Conservation (phyloP, 2,113 vertebrate species). For the Tenebrosternarchus preto region DNA sequence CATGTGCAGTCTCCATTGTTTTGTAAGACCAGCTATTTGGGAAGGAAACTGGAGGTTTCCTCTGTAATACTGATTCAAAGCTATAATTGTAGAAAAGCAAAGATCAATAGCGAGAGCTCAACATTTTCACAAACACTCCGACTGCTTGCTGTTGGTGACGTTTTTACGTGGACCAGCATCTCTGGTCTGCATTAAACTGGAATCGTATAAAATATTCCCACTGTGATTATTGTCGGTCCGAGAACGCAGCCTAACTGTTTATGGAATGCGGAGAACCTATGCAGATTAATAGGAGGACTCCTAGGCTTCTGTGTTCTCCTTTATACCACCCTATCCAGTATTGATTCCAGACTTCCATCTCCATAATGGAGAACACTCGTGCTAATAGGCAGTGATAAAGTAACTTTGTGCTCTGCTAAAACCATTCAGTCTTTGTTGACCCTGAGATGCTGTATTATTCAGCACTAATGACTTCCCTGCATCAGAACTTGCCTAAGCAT, state of each 20-base stretch:
- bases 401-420: constrained; percentile 48
- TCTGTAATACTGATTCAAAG: constrained; percentile 34
- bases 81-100: constrained; percentile 10
- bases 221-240: constrained; percentile 37
- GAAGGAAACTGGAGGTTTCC: constrained; percentile 39
- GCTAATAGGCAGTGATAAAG: constrained; percentile 59
- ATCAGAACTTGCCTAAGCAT: constrained; percentile 41
- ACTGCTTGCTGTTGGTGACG: constrained; percentile 24
- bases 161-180: constrained; percentile 34
- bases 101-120: constrained; percentile 44
- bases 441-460: constrained; percentile 27
- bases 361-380: constrained; percentile 53
- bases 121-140: constrained; percentile 32
- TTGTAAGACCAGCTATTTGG: constrained; percentile 28
- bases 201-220: constrained; percentile 42
- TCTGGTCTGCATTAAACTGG: constrained; percentile 4
- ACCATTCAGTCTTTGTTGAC: constrained; percentile 39
- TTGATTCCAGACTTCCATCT: constrained; percentile 49
- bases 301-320: constrained; percentile 40
- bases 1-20: not conserved
- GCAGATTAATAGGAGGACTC: constrained; percentile 53
- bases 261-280: constrained; percentile 39
- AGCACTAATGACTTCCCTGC: constrained; percentile 37
- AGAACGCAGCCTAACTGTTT: constrained; percentile 45
- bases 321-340: constrained; percentile 39